A percentile compares a stretch with the other conserved stretches of the same genome.
These are phyloP conservation scores for Maniola jurtina DNA, from an alignment of 1,140 invertebrate species.

Conservation along the genomic window DNA sequence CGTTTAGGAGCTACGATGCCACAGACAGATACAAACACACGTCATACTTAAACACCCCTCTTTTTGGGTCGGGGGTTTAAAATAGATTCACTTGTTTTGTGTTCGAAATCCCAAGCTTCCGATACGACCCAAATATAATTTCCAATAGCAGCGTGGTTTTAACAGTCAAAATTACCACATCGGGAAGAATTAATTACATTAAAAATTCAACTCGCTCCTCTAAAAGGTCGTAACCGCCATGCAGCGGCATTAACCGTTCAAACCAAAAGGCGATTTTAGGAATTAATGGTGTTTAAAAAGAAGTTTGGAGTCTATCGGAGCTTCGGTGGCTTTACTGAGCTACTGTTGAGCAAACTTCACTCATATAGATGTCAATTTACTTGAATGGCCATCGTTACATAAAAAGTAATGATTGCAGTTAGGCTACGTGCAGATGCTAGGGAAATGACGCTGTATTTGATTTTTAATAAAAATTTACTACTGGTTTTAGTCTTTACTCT, in stretches of 20 bases:
- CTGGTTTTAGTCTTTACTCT: background rate
- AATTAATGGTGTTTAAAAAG: constrained; percentile 47
- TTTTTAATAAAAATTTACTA: constrained; percentile 9
- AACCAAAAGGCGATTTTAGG: constrained; percentile 35
- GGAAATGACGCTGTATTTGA: constrained; percentile 15
- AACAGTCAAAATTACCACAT: constrained; percentile 15
- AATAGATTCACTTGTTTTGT: background rate
- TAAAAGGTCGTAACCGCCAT: constrained; percentile 20
- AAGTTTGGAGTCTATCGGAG: constrained; percentile 44
- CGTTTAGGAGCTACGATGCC: no score
- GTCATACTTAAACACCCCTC: no score
- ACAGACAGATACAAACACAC: no score
- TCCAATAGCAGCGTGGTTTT: constrained; percentile 11
- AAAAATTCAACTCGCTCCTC: constrained; percentile 32
- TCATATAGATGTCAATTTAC: constrained; percentile 69
- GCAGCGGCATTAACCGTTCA: constrained; percentile 34
- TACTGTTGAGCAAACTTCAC: constrained; percentile 42
- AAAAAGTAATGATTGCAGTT: constrained; percentile 53
- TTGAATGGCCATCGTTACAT: constrained; percentile 57
- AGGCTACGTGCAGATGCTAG: constrained; percentile 39
- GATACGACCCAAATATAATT: background rate
- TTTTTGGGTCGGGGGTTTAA: no score
- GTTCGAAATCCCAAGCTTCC: background rate
- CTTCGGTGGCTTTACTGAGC: constrained; percentile 43
- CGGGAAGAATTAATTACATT: constrained; percentile 28